Evolutionary conservation across 2,888 invertebrate species (phyloP).

Genomic region (Chrysomela aeneicollis): DNA sequence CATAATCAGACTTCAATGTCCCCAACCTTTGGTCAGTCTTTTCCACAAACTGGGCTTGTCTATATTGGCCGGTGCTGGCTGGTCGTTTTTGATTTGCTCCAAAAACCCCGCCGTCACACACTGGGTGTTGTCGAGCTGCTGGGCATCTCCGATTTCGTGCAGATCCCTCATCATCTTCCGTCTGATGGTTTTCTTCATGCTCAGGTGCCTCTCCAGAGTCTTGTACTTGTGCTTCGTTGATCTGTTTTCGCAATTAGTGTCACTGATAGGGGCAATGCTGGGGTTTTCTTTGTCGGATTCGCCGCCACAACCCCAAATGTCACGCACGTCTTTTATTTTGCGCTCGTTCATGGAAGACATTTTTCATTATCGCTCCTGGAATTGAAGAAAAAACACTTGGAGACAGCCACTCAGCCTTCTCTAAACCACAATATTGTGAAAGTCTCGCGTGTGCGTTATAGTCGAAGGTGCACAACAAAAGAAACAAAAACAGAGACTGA

Average conservation of each 20-base stretch:
- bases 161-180: conserved; percentile 87
- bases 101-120: conserved; percentile 57
- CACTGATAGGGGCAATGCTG: conserved; percentile 61
- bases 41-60: conserved; percentile 62
- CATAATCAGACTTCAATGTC: conserved; percentile 45
- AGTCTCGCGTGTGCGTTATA: conserved; percentile 37
- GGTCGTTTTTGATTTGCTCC: conserved; percentile 61
- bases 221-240: conserved; percentile 74
- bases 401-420: background rate
- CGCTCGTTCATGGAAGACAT: conserved; percentile 72
- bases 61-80: conserved; percentile 60
- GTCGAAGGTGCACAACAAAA: conserved; percentile 34
- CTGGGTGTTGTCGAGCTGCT: conserved; percentile 49
- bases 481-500: conserved; percentile 32
- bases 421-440: background rate
- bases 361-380: conserved; percentile 54
- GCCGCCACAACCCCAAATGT: conserved; percentile 59
- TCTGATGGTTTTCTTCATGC: conserved; percentile 87
- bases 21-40: conserved; percentile 61
- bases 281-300: conserved; percentile 59
- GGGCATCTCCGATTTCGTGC: conserved; percentile 67
- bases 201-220: conserved; percentile 81
- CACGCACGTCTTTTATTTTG: conserved; percentile 78
- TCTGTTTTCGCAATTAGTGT: conserved; percentile 66
- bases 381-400: conserved; percentile 25